Base-by-base conservation (phyloP, 2,888 invertebrate genomes). In the Laspeyria flexula region DNA sequence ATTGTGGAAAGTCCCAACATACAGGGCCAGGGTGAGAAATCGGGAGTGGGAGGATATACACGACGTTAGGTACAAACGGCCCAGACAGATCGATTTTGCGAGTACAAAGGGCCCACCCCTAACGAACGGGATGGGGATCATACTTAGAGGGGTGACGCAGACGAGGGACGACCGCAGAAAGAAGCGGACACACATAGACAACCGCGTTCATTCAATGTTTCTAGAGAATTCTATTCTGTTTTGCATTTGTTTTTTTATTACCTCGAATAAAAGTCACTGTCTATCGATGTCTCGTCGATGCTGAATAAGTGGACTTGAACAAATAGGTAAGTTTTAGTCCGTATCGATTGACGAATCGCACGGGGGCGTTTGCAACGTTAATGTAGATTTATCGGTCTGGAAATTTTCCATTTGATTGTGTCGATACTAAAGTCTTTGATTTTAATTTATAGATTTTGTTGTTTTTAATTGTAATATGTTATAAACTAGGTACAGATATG, bases 61-160 rank as follows among this genome's bases (percentile, higher is more conserved):
- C 11, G 29, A 38, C 27, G 30, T 40, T 38, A 27, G 21, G 2
- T 27, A 23, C 33, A 25, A 33, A 25, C 39, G 16, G 11, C 31
- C 18, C 31, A 29, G 35, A 35, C 34, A 30, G 40, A 25, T 37
- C 43, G 40, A 37, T 42, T 13, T 4, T 18, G 37, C 25, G 18
- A 29, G 21, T 29, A 29, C 4, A 35, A 40, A 41, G 43, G 25
- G 34, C 16, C 34, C 39, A 30, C 25, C 41, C 45, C 38, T 1
- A 11, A n/a, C 29, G 30, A 15, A 27, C 33, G 12, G 27, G 31
- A 30, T 23, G 27, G 39, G 39, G 33, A 16, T n/a, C 23, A 12
- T 29, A 23, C 34, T n/a, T 27, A 38, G 16, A 30, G 27, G 34
- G n/a, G 38, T 30, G 45, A 15, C 31, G 13, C 39, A 33, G 18